These are phyloP conservation scores for Pegea sp. DNA, from an alignment of 23 tunicate species.

Conservation along the genomic window DNA sequence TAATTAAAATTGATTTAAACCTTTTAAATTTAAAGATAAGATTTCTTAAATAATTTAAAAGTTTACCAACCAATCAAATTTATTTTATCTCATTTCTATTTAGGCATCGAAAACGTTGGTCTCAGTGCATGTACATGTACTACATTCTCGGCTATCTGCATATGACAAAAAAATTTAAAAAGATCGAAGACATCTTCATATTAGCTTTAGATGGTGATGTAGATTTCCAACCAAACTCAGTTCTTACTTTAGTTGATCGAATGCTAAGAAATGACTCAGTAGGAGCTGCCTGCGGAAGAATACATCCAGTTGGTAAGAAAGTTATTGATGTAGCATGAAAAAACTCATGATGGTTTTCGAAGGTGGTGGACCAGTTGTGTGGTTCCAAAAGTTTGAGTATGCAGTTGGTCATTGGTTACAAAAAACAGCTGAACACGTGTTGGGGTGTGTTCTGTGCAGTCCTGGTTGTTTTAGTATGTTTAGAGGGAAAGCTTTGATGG, in stretches of 20 bases:
- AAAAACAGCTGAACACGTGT: slow-evolving; percentile 97
- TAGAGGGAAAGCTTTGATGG: slow-evolving; percentile 53
- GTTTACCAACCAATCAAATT: too few relatives aligned
- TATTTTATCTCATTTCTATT: too few relatives aligned
- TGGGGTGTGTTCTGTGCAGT: slow-evolving; percentile 96
- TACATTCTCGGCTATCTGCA: slow-evolving; percentile 87
- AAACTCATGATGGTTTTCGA: too few relatives aligned
- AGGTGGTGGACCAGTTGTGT: slow-evolving; percentile 87
- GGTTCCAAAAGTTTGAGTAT: slow-evolving; percentile 97
- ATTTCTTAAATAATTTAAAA: too few relatives aligned
- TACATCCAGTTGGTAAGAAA: slow-evolving; percentile 69
- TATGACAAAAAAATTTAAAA: slow-evolving; percentile 55
- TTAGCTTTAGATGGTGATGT: slow-evolving; percentile 98
- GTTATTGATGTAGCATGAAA: too few relatives aligned
- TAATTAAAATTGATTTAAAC: neutral
- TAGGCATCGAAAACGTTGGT: slow-evolving; percentile 95
- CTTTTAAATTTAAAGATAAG: too few relatives aligned
- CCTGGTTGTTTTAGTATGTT: slow-evolving; percentile 97
- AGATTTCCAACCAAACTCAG: slow-evolving; percentile 93
- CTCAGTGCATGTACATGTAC: slow-evolving; percentile 99
- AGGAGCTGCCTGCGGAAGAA: slow-evolving; percentile 96
- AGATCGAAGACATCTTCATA: slow-evolving; percentile 63
- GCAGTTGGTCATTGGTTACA: slow-evolving; percentile 99
- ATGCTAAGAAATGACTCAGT: slow-evolving; percentile 80
- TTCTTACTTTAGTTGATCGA: slow-evolving; percentile 55